Conservation (phyloP, 2,888 invertebrate genomes). For the Ctena decussata region DNA sequence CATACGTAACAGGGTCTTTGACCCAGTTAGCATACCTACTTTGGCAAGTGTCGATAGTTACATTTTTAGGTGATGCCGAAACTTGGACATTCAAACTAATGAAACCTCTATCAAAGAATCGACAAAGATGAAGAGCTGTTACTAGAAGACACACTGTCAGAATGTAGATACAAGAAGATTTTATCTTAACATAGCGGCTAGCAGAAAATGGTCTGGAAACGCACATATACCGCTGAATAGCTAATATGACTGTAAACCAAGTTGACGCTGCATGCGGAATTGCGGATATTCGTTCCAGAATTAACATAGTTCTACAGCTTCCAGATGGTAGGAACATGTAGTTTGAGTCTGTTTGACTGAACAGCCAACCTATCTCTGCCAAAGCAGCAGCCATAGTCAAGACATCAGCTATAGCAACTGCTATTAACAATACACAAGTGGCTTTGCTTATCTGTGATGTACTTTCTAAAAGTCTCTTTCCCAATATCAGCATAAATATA, state of each 20-base stretch:
- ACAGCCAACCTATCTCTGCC: background rate
- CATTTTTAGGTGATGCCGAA: background rate
- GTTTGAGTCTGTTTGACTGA: background rate
- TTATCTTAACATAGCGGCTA: background rate
- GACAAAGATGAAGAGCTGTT: background rate
- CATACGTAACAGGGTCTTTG: background rate
- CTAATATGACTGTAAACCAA: background rate
- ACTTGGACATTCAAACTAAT: background rate
- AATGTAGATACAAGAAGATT: background rate
- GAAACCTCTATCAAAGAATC: background rate
- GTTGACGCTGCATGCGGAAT: background rate
- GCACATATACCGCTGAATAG: background rate
- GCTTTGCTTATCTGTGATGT: background rate
- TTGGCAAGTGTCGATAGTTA: background rate
- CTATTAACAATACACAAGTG: background rate
- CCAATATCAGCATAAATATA: background rate
- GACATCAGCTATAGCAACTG: background rate
- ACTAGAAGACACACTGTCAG: background rate
- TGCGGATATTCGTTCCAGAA: background rate
- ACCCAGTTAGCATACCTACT: background rate
- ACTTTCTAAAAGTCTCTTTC: background rate
- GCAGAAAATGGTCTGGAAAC: background rate
- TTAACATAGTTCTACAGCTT: background rate
- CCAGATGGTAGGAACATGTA: background rate
- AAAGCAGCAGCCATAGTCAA: background rate